A percentile compares a stretch with the other conserved stretches of the same genome.
phyloP scores from a whole-genome alignment of 2,797 vertebrate genomes.

The Acrocephalus scirpaceus region DNA sequence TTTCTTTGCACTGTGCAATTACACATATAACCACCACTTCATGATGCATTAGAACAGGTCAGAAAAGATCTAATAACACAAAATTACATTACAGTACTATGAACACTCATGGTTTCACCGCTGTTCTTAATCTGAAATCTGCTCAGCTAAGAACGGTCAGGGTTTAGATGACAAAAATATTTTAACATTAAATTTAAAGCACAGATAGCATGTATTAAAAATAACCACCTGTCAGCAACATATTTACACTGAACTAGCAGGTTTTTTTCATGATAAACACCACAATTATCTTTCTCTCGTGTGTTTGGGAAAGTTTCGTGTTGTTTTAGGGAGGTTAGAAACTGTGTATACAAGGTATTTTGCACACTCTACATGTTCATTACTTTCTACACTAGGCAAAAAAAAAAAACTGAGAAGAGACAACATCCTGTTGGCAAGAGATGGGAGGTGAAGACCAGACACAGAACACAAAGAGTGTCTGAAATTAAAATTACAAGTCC shows the following conservation, averaged over 20 bases:
- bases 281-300: neutral
- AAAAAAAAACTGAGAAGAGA: neutral
- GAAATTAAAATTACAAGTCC: neutral
- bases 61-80: neutral
- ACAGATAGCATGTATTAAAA: neutral
- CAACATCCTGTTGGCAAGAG: neutral
- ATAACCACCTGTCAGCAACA: neutral
- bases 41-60: neutral
- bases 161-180: neutral
- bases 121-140: neutral
- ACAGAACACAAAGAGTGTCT: neutral
- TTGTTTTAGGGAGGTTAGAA: neutral
- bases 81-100: neutral
- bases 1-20: neutral
- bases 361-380: neutral
- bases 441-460: neutral
- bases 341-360: neutral
- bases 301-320: fast-evolving
- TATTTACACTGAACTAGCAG: neutral
- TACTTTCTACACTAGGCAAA: neutral
- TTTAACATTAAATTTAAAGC: neutral
- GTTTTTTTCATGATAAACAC: neutral
- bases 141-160: neutral
- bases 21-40: neutral
- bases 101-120: neutral